phyloP scores from a whole-genome alignment of 2,888 invertebrate species.

The Lagria hirta region DNA sequence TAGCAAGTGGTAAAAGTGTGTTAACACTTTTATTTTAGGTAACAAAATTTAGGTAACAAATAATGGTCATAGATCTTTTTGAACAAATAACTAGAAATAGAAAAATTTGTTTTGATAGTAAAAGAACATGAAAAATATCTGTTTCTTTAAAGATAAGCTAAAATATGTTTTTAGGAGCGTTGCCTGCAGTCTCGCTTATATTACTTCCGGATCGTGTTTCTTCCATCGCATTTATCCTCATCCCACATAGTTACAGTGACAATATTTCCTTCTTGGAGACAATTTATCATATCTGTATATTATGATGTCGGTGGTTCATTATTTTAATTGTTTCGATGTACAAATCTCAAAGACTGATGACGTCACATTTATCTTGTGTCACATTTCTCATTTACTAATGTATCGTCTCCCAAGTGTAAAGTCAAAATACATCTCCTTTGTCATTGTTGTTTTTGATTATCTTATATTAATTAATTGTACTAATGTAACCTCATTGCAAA shows the following conservation, averaged over 20 bases:
- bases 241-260: conserved; percentile 37
- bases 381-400: conserved; percentile 33
- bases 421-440: conserved; percentile 6
- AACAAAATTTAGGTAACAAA: too few relatives aligned
- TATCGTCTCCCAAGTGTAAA: conserved; percentile 25
- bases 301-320: conserved; percentile 42
- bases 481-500: too few relatives aligned
- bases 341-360: conserved; percentile 41
- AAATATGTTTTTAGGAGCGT: not conserved
- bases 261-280: conserved; percentile 30
- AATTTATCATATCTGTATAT: conserved; percentile 36
- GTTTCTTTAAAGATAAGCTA: too few relatives aligned
- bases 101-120: too few relatives aligned
- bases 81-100: too few relatives aligned
- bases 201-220: conserved; percentile 25
- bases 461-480: conserved; percentile 3
- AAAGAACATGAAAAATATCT: too few relatives aligned
- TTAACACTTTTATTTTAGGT: too few relatives aligned
- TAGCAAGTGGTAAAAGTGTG: too few relatives aligned
- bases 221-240: conserved; percentile 30
- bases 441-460: conserved; percentile 9
- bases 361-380: conserved; percentile 40
- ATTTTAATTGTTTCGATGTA: conserved; percentile 44
- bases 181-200: conserved; percentile 6
- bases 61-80: too few relatives aligned